Conservation (phyloP, 2,888 invertebrate genomes). For the Schrankia costaestrigalis region DNA sequence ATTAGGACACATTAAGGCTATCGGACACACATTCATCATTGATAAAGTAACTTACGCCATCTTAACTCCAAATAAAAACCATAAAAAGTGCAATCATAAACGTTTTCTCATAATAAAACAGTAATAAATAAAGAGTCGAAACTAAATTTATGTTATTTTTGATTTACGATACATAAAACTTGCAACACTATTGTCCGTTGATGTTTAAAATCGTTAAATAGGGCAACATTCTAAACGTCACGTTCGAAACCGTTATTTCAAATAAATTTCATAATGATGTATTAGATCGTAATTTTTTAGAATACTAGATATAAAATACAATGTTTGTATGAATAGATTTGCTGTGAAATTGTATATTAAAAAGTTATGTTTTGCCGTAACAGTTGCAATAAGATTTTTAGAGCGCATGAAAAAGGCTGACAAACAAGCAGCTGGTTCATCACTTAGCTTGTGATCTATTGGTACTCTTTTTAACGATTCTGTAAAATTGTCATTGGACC, state of each 20-base stretch:
- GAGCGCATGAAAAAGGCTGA: slow-evolving; percentile 16
- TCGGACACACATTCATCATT: neutral
- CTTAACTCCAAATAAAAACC: slow-evolving; percentile 21
- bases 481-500: no score
- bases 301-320: slow-evolving; percentile 31
- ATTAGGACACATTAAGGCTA: no score
- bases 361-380: slow-evolving; percentile 23
- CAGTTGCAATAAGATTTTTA: slow-evolving; percentile 25
- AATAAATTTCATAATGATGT: slow-evolving; percentile 55
- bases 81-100: slow-evolving; percentile 27
- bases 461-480: no score
- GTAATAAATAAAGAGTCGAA: slow-evolving; percentile 40
- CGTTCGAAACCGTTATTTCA: slow-evolving; percentile 60
- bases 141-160: slow-evolving; percentile 59
- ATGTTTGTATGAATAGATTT: slow-evolving; percentile 28
- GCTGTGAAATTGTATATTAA: slow-evolving; percentile 31
- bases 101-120: slow-evolving; percentile 54
- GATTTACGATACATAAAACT: slow-evolving; percentile 69
- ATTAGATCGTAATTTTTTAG: slow-evolving; percentile 38
- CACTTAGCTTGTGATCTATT: no score
- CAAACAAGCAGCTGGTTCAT: slow-evolving; percentile 2
- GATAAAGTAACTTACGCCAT: slow-evolving; percentile 9
- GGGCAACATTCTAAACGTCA: slow-evolving; percentile 66
- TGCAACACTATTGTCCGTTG: slow-evolving; percentile 63
- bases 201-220: slow-evolving; percentile 68